phyloP scores from a whole-genome alignment of 2,113 vertebrate genomes.

The Sialia sialis region DNA sequence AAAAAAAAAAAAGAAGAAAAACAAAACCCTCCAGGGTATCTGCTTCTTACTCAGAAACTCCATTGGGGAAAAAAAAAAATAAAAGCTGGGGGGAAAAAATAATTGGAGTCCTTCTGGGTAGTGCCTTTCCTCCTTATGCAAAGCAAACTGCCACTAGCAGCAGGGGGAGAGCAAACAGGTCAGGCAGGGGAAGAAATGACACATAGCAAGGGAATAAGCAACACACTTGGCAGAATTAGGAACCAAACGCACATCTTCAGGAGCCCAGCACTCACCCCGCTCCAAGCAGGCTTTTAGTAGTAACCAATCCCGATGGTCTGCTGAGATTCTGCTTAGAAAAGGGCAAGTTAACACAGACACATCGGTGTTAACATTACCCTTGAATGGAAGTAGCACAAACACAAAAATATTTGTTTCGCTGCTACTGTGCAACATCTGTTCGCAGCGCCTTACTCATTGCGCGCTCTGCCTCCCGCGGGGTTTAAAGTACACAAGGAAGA shows the following conservation, averaged over 20 bases:
- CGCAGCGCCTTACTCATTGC: neutral
- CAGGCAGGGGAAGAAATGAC: slow-evolving; percentile 6
- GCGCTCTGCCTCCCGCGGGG: neutral
- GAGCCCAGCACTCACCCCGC: neutral
- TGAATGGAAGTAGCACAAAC: neutral
- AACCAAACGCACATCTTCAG: neutral
- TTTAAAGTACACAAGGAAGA: slow-evolving; percentile 34
- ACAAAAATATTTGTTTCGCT: slow-evolving; percentile 62
- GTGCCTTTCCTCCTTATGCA: neutral
- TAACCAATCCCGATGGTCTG: neutral
- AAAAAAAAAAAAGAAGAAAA: no score
- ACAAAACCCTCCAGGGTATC: neutral
- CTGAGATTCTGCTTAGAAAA: neutral
- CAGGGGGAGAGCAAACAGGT: neutral
- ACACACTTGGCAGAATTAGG: neutral
- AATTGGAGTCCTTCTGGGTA: neutral
- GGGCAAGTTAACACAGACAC: neutral
- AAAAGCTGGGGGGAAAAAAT: neutral
- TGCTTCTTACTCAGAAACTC: neutral
- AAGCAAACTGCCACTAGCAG: neutral
- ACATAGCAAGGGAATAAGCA: neutral
- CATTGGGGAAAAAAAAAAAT: neutral
- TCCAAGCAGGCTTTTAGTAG: neutral
- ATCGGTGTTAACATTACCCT: neutral
- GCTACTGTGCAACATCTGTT: slow-evolving; percentile 59